Base-by-base conservation (phyloP, 2,113 vertebrate genomes). In the Nothocercus julius region DNA sequence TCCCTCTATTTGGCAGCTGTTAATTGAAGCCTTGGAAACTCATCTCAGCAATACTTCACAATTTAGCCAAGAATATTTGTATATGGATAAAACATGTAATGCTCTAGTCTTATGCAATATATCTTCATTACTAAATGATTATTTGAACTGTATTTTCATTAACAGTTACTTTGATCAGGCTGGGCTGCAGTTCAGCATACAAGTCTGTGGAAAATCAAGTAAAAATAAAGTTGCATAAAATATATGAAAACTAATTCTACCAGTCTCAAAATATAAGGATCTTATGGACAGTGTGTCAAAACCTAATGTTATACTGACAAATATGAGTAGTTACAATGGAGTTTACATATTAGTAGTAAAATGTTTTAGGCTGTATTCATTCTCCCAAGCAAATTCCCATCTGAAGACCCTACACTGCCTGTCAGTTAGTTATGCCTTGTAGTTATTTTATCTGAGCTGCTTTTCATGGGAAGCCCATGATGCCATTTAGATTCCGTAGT, bases 211-310 rank as follows among this genome's bases (percentile, higher is more conserved):
- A 66, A 89, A 87, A 73, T 7, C 22, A 64, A 87, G 87, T 82
- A 73, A 85, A 93, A 85, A 89, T 59, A 75, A 4, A 81, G 85
- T n/a, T 84, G 53, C 61, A 87, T 42, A n/a, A 89, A 93, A 93
- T 67, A 82, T 7, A 80, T 59, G 30, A 93, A 91, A 93, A 93
- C 80, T 62, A 63, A 93, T 78, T 87, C 38, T 54, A 27, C 42
- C 45, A 25, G 30, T 72, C 68, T 90, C n/a, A 83, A 92, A 94
- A 81, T 59, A 91, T 47, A 64, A 84, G 79, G 88, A 68, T 67
- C 87, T 85, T 91, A 49, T 30, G 36, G 61, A 90, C 77, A 96
- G 62, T 44, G 73, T 84, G 44, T 42, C 73, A 85, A 47, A 94
- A 87, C 14, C 67, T 45, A 4, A 3, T 38, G 69, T 32, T 82